Percentiles rank a stretch among this genome's conserved stretches.
These are phyloP conservation scores for Biston stratarius DNA, from an alignment of 2,888 invertebrate genomes.

Conservation along the genomic window DNA sequence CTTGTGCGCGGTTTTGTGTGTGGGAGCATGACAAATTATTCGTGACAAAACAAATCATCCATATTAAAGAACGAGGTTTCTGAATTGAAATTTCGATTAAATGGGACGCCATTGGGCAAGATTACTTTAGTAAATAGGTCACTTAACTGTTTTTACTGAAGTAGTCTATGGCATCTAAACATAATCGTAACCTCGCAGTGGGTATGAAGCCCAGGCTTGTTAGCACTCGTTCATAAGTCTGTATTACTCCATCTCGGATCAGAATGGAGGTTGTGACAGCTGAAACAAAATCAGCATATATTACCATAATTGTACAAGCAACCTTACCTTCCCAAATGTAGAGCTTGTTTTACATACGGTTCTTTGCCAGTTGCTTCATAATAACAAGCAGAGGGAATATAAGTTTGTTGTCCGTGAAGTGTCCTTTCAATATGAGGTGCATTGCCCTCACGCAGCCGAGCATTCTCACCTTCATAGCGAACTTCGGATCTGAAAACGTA, in stretches of 20 bases:
- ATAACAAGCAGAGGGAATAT: constrained; percentile 86
- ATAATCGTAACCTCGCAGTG: constrained; percentile 87
- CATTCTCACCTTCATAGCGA: constrained; percentile 88
- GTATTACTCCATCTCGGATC: constrained; percentile 86
- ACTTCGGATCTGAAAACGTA: constrained; percentile 85
- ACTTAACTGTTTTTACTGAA: constrained; percentile 89
- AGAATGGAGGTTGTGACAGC: constrained; percentile 80
- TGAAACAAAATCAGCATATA: constrained; percentile 56
- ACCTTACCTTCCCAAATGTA: constrained; percentile 27
- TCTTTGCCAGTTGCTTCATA: constrained; percentile 87
- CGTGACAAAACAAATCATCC: constrained; percentile 36
- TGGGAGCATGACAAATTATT: constrained; percentile 43
- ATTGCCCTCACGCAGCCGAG: constrained; percentile 87
- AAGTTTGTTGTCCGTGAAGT: constrained; percentile 86
- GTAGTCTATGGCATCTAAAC: constrained; percentile 89
- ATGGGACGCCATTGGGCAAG: constrained; percentile 12
- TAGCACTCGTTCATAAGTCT: constrained; percentile 87
- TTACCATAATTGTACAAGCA: constrained; percentile 25
- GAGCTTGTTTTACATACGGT: constrained; percentile 72
- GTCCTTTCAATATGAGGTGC: constrained; percentile 86
- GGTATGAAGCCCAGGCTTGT: constrained; percentile 87
- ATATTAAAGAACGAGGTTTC: constrained; percentile 40
- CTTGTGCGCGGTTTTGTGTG: constrained; percentile 37
- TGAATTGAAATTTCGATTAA: constrained; percentile 20
- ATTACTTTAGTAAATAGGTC: constrained; percentile 35